A percentile compares a stretch with the other conserved stretches of the same genome.
These are phyloP conservation scores for Callosobruchus maculatus DNA, from an alignment of 2,888 invertebrate species.

Conservation along the genomic window DNA sequence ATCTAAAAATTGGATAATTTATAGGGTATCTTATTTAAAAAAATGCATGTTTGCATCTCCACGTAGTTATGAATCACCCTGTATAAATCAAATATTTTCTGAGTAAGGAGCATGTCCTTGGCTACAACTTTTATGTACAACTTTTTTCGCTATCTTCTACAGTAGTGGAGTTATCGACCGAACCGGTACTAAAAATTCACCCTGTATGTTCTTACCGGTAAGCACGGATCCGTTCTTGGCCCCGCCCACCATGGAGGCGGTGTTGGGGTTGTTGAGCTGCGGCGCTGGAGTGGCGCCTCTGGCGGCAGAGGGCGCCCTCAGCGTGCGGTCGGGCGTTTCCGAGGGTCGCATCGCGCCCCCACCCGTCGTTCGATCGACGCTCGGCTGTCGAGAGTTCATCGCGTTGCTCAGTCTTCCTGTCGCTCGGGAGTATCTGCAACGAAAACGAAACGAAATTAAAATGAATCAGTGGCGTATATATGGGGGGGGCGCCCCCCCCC, in stretches of 20 bases:
- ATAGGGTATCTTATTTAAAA: too few species aligned
- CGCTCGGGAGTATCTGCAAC: slow-evolving; percentile 65
- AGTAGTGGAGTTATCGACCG: too few species aligned
- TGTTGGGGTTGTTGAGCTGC: slow-evolving; percentile 8
- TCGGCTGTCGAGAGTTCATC: slow-evolving; percentile 70
- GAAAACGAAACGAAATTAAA: neutral
- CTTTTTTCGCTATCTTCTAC: too few species aligned
- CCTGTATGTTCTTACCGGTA: slow-evolving; percentile 58
- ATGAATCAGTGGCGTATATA: too few species aligned
- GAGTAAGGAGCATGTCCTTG: too few species aligned
- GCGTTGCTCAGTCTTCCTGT: slow-evolving; percentile 57
- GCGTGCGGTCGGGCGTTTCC: slow-evolving; percentile 50
- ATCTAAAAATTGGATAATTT: too few species aligned
- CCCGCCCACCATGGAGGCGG: slow-evolving; percentile 14
- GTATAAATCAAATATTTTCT: too few species aligned
- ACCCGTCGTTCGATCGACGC: slow-evolving; percentile 60
- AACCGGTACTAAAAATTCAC: too few species aligned
- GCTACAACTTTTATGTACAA: too few species aligned
- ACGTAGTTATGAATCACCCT: too few species aligned
- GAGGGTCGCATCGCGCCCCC: slow-evolving; percentile 22
- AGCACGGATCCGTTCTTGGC: slow-evolving; percentile 66
- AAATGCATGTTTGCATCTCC: too few species aligned
- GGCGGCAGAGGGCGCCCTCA: slow-evolving; percentile 56
- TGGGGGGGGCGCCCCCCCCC: too few species aligned
- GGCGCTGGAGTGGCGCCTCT: slow-evolving; percentile 55